Evolutionary conservation across 2,797 vertebrate genomes (phyloP).

Genomic region (Rallus crepitans): DNA sequence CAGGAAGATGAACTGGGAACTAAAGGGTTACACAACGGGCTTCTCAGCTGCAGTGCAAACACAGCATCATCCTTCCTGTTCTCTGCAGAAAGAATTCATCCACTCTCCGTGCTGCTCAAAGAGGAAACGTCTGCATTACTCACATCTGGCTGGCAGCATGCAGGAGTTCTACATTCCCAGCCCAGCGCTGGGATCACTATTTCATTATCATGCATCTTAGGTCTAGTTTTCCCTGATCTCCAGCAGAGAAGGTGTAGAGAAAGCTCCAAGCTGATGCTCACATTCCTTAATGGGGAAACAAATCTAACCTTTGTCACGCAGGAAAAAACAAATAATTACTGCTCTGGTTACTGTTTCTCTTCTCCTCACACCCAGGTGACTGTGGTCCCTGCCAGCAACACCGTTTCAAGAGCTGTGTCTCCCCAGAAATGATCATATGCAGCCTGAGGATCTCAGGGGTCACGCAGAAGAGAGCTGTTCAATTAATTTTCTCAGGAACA

Average conservation of each 20-base stretch:
- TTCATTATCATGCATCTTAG: not conserved
- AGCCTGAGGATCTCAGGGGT: not conserved
- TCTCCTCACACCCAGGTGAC: not conserved
- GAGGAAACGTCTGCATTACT: constrained; percentile 41
- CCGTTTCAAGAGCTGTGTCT: not conserved
- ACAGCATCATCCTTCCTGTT: constrained; percentile 39
- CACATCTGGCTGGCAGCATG: constrained; percentile 45
- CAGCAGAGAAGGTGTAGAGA: not conserved
- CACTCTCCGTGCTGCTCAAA: not conserved
- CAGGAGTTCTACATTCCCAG: not conserved
- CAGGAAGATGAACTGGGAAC: not conserved
- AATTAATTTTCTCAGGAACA: constrained; percentile 35
- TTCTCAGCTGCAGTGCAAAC: not conserved
- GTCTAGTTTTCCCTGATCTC: not conserved
- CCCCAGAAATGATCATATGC: not conserved
- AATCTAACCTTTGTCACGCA: not conserved
- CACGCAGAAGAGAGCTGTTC: not conserved
- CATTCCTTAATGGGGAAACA: not conserved
- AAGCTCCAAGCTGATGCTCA: not conserved
- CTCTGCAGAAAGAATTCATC: not conserved
- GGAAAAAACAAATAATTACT: not conserved
- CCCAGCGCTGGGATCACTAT: not conserved
- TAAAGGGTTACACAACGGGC: not conserved
- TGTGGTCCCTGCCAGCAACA: not conserved
- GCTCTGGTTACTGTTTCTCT: not conserved